Base-by-base conservation (phyloP, 2,113 vertebrate species). In the Miniopterus natalensis region DNA sequence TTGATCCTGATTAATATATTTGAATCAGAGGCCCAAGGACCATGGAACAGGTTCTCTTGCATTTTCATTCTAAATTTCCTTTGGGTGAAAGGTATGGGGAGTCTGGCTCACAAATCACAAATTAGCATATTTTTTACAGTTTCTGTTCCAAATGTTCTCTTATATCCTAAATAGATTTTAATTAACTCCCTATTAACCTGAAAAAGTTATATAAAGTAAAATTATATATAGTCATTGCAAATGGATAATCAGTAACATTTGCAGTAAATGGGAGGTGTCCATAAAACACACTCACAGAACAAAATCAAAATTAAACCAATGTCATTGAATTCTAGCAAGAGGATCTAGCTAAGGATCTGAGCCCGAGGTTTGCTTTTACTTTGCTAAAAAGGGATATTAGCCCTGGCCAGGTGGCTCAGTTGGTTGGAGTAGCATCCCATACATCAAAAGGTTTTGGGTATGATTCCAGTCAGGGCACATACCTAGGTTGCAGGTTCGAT, bases 191-290 rank as follows among this genome's bases (percentile, higher is more conserved):
- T 61, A 80, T 80, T 59, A 84, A 27, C 23, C 49, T 78, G 40
- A 61, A 51, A 80, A 47, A 77, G 81, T 63, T 74, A 78, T 47
- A 17, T 85, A 77, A 31, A 88, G 6, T 74, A 80, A 94, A 86
- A 79, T 71, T 81, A 49, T 8, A 45, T 40, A 25, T n/a, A 29
- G 10, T 78, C 73, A 40, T 71, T 71, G 5, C 6, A 86, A 78
- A 75, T 66, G 6, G 18, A 49, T 81, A 80, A 90, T 78, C 27
- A 90, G 9, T 57, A 45, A 65, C 15, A 61, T 61, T 74, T 79
- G 21, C 20, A 6, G 27, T 80, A 95, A 94, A 47, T 73, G 29
- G 3, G 29, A 92, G 4, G 12, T 68, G 40, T 88, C 14, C 6
- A 13, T 84, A 77, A 65, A 88, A 65, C 18, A 31, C 6, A 51